Percentiles rank a stretch among this genome's conserved stretches.
Evolutionary conservation across 2,113 vertebrate species (phyloP).

Genomic region (Martes martes): DNA sequence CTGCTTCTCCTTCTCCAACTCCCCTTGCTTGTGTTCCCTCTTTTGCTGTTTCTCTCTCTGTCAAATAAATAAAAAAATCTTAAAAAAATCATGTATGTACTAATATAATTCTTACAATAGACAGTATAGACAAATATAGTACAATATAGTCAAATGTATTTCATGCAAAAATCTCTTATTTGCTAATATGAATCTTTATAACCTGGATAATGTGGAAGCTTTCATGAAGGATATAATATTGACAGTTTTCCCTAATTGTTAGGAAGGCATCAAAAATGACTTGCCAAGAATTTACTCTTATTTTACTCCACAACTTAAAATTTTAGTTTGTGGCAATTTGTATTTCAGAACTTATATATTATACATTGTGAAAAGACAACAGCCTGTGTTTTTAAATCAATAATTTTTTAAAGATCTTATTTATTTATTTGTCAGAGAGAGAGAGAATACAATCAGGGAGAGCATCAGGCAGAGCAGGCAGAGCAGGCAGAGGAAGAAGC

Average conservation of each 20-base stretch:
- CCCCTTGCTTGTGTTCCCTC: no score
- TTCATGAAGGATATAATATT: neutral
- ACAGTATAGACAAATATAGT: neutral
- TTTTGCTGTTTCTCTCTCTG: no score
- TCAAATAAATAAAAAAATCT: no score
- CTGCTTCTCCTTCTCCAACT: no score
- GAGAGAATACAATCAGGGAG: no score
- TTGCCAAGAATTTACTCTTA: neutral
- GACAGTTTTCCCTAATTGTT: neutral
- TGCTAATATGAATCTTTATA: neutral
- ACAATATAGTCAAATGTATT: neutral
- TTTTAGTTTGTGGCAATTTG: neutral
- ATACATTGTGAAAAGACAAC: neutral
- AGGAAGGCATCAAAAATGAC: neutral
- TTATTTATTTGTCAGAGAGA: neutral
- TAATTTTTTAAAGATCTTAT: neutral
- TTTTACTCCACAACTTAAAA: neutral
- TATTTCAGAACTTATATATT: neutral
- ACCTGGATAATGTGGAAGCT: neutral
- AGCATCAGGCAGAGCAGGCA: no score
- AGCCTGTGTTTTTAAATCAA: neutral
- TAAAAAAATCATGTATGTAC: neutral
- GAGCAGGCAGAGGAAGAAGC: no score
- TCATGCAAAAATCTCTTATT: neutral
- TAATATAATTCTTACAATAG: neutral